These are phyloP conservation scores for Drosophila malerkotliana DNA, from an alignment of 1,140 invertebrate species.

Conservation along the genomic window DNA sequence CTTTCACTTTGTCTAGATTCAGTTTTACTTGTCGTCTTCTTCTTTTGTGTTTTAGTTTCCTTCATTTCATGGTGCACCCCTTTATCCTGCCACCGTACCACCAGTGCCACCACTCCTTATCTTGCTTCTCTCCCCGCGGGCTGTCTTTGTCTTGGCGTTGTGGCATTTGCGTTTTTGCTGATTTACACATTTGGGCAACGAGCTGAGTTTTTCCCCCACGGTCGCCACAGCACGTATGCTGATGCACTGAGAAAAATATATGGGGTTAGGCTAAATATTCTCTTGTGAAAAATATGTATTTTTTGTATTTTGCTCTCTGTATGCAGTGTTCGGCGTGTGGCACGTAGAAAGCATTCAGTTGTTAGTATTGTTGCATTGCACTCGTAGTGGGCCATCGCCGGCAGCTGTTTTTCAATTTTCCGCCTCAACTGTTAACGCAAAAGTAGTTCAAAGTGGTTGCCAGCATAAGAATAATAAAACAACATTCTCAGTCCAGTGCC, in stretches of 20 bases:
- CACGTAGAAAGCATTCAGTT: slow-evolving; percentile 48
- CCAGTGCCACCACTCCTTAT: slow-evolving; percentile 9
- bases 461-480: slow-evolving; percentile 47
- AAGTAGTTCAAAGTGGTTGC: slow-evolving; percentile 56
- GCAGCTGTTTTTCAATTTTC: slow-evolving; percentile 79
- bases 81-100: not conserved
- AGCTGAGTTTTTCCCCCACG: slow-evolving; percentile 29
- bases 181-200: slow-evolving; percentile 64
- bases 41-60: slow-evolving; percentile 37
- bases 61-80: not conserved
- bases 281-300: not conserved
- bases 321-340: slow-evolving; percentile 2
- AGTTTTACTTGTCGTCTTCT: slow-evolving; percentile 55
- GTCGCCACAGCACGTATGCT: slow-evolving; percentile 26
- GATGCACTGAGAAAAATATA: slow-evolving; percentile 4
- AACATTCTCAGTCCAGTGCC: slow-evolving; percentile 20
- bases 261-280: too few relatives aligned
- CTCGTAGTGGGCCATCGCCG: slow-evolving; percentile 36
- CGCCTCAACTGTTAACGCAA: slow-evolving; percentile 67
- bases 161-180: slow-evolving; percentile 65
- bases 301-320: not conserved
- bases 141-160: slow-evolving; percentile 44
- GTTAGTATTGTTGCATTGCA: slow-evolving; percentile 29
- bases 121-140: slow-evolving; percentile 8
- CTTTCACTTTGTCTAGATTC: slow-evolving; percentile 81